These are phyloP conservation scores for Phocoena phocoena DNA, from an alignment of 2,113 vertebrate species.

Conservation along the genomic window DNA sequence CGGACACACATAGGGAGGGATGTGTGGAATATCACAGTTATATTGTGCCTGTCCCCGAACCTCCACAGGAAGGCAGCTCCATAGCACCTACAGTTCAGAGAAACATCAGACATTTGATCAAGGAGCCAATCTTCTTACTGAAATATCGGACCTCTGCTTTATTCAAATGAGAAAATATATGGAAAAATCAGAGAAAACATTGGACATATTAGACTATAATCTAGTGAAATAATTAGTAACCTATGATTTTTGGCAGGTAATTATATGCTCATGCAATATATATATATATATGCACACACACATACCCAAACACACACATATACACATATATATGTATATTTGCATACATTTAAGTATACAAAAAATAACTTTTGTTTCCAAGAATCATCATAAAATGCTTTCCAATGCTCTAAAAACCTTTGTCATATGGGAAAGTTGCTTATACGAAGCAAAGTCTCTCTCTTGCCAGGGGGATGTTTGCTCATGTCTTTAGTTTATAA, in stretches of 20 bases:
- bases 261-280: not conserved
- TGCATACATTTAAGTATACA: not conserved
- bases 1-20: not conserved
- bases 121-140: not conserved
- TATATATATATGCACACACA: not conserved
- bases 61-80: not conserved
- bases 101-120: not conserved
- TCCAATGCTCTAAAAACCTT: not conserved
- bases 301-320: not conserved
- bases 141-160: not conserved
- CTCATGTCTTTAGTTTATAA: conserved; percentile 12
- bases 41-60: not conserved
- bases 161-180: not conserved
- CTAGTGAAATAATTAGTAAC: not conserved
- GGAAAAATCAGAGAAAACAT: not conserved
- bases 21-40: not conserved
- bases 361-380: not conserved
- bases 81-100: not conserved
- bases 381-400: not conserved
- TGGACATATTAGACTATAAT: not conserved
- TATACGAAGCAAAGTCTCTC: not conserved
- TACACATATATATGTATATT: not conserved
- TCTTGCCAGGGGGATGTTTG: not conserved
- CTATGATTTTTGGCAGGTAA: not conserved
- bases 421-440: not conserved